Conservation (phyloP, 92 coral and sea anemone genomes). For the Palythoa caribaeorum region DNA sequence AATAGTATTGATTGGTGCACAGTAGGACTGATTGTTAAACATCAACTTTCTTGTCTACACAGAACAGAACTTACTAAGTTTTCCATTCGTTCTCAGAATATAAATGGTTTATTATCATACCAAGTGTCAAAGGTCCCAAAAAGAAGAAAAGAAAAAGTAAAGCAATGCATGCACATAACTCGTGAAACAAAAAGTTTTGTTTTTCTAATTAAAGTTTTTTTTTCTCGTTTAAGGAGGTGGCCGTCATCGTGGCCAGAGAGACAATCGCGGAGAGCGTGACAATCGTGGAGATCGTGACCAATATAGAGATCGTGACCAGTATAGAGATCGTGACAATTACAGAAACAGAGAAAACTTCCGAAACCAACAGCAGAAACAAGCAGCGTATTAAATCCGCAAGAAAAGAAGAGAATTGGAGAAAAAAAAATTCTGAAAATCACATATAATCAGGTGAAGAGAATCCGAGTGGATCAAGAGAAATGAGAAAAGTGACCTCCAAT, state of each 20-base stretch:
- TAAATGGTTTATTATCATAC: too few relatives aligned
- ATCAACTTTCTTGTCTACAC: too few relatives aligned
- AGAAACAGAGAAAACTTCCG: conserved; percentile 45
- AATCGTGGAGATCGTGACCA: conserved; percentile 8
- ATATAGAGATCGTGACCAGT: conserved; percentile 48
- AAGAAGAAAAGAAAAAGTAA: too few relatives aligned
- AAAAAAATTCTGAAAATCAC: not conserved
- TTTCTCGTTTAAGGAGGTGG: conserved; percentile 51
- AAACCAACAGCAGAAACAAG: conserved; percentile 25
- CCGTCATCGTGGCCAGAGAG: conserved; percentile 63
- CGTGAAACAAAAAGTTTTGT: not conserved
- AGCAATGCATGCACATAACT: not conserved
- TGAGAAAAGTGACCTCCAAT: not conserved
- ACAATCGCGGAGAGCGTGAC: conserved; percentile 28
- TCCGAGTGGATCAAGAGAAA: not conserved
- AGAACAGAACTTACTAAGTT: too few relatives aligned
- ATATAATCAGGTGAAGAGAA: not conserved
- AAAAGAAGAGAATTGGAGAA: not conserved
- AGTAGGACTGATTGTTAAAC: too few relatives aligned
- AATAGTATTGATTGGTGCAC: too few relatives aligned
- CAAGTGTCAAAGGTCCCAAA: too few relatives aligned
- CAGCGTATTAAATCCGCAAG: conserved; percentile 17
- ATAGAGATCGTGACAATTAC: conserved; percentile 51
- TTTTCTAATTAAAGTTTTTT: not conserved
- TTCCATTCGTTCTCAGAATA: too few relatives aligned